These are phyloP conservation scores for Suillia variegata DNA, from an alignment of 2,888 invertebrate species.

Conservation along the genomic window DNA sequence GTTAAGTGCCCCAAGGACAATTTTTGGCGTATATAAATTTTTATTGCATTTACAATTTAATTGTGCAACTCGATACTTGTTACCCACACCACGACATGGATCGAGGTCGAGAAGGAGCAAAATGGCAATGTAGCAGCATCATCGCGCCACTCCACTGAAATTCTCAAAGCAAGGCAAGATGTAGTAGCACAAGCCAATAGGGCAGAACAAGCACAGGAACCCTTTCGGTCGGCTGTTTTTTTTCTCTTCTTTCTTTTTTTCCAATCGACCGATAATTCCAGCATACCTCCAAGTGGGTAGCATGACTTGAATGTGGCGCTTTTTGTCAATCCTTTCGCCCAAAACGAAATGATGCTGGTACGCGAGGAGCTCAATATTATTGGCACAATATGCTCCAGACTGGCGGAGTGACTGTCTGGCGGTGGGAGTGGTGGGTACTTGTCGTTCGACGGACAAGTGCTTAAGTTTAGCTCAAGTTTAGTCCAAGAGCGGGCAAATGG, in stretches of 20 bases:
- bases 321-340: too few relatives aligned
- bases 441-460: too few relatives aligned
- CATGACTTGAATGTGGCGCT: too few relatives aligned
- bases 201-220: background rate
- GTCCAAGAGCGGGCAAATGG: too few relatives aligned
- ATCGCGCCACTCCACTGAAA: too few relatives aligned
- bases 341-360: too few relatives aligned
- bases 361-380: background rate
- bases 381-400: conserved; percentile 2
- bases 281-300: background rate
- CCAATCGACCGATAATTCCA: background rate
- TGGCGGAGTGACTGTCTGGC: too few relatives aligned
- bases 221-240: background rate
- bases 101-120: background rate
- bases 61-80: conserved; percentile 4
- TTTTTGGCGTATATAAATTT: background rate
- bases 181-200: background rate
- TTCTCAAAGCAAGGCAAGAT: background rate
- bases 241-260: background rate
- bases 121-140: too few relatives aligned
- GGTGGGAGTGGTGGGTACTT: too few relatives aligned
- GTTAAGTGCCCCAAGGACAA: conserved; percentile 2
- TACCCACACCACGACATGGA: background rate
- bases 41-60: conserved; percentile 2
- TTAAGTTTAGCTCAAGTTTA: background rate